These are phyloP conservation scores for Carabus problematicus DNA, from an alignment of 2,888 invertebrate genomes.

Conservation along the genomic window DNA sequence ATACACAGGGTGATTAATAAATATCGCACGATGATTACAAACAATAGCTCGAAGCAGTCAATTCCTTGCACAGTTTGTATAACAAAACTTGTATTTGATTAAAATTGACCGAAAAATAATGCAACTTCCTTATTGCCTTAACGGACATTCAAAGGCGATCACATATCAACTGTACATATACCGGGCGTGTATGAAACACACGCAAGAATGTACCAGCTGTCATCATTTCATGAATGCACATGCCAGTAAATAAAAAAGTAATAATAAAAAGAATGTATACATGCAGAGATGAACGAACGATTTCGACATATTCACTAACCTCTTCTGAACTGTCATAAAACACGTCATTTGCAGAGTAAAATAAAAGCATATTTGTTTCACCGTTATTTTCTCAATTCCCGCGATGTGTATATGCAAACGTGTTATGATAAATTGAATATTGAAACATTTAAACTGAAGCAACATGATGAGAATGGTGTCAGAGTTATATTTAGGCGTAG, in stretches of 20 bases:
- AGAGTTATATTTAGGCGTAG: conserved; percentile 6
- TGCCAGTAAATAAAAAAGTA: neutral
- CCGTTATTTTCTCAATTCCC: neutral
- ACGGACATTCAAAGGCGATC: neutral
- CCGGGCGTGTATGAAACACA: neutral
- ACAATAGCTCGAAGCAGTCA: too few species aligned
- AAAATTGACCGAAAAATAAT: too few species aligned
- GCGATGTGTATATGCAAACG: neutral
- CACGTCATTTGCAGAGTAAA: neutral
- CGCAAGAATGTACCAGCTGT: neutral
- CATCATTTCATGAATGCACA: neutral
- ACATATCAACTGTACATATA: neutral
- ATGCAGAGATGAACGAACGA: neutral
- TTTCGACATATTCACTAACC: neutral
- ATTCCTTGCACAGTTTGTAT: too few species aligned
- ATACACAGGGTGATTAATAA: too few species aligned
- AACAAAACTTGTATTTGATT: too few species aligned
- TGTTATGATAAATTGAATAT: conserved; percentile 1
- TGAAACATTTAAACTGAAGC: too few species aligned
- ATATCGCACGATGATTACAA: too few species aligned
- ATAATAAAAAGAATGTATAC: neutral
- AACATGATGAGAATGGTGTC: conserved; percentile 10
- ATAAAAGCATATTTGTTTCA: neutral
- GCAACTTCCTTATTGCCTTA: conserved; percentile 1
- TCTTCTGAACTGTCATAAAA: conserved; percentile 2